Percentiles rank a stretch among this genome's conserved stretches.
Conservation (phyloP, 2,888 invertebrate genomes). For the Agrochola lychnidis region DNA sequence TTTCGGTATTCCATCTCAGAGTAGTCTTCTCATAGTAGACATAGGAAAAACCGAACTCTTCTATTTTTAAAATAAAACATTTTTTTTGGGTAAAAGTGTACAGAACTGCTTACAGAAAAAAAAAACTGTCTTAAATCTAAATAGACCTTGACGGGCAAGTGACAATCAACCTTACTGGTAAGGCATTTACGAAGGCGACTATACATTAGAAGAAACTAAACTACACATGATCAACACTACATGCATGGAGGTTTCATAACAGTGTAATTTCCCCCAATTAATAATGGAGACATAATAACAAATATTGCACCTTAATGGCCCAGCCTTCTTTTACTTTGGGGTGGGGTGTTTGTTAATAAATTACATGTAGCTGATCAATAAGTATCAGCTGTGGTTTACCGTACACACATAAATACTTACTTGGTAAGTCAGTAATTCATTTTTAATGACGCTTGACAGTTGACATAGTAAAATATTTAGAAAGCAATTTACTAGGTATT, state of each 20-base stretch:
- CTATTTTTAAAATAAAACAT: too few relatives aligned
- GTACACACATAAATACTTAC: constrained; percentile 4
- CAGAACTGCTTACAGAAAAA: too few relatives aligned
- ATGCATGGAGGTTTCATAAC: neutral
- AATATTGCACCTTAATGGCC: constrained; percentile 20
- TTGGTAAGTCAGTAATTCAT: constrained; percentile 30
- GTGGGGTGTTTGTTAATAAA: constrained; percentile 12
- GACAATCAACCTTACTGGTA: neutral
- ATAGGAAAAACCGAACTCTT: too few relatives aligned
- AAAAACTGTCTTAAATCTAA: too few relatives aligned
- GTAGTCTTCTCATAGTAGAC: too few relatives aligned
- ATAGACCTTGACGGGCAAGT: neutral
- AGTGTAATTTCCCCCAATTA: neutral
- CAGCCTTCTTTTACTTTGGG: constrained; percentile 9
- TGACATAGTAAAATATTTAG: constrained; percentile 8
- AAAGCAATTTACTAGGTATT: constrained; percentile 12
- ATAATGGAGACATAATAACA: constrained; percentile 3
- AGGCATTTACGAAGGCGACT: neutral
- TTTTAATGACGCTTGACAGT: constrained; percentile 13
- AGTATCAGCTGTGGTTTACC: constrained; percentile 6
- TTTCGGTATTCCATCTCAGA: too few relatives aligned
- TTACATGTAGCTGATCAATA: constrained; percentile 17
- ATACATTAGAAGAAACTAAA: neutral
- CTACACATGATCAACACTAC: neutral
- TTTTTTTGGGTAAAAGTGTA: too few relatives aligned